Evolutionary conservation across 1,140 invertebrate genomes (phyloP).

Genomic region (Adelges cooleyi): DNA sequence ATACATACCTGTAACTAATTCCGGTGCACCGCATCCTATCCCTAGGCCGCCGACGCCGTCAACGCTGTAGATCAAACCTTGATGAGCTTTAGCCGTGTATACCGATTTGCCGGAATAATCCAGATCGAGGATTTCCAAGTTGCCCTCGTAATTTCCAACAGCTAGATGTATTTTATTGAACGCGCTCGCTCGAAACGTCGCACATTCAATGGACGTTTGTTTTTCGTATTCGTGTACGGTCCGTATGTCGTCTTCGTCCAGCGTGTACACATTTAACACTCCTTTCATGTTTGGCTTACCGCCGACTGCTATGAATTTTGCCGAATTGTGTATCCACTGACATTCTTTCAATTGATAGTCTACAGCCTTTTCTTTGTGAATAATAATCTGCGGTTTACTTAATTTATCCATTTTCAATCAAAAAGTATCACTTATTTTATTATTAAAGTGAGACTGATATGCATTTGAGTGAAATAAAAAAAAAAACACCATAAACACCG

Average conservation of each 20-base stretch:
- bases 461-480: no score
- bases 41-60: conserved; percentile 82
- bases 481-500: no score
- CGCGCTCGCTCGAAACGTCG: conserved; percentile 78
- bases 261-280: conserved; percentile 75
- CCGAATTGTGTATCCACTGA: conserved; percentile 89
- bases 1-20: conserved; percentile 88
- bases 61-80: conserved; percentile 80
- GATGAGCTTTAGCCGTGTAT: conserved; percentile 74
- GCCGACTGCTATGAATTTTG: conserved; percentile 81
- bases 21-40: conserved; percentile 76
- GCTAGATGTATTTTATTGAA: conserved; percentile 68
- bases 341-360: conserved; percentile 80
- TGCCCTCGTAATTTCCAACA: conserved; percentile 83
- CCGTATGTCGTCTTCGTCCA: conserved; percentile 57
- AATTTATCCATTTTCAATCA: conserved; percentile 31
- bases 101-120: conserved; percentile 61
- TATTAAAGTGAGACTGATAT: no score
- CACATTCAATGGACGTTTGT: conserved; percentile 78
- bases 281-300: conserved; percentile 71
- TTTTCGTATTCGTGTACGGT: conserved; percentile 63
- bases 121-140: conserved; percentile 69
- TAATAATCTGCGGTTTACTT: conserved; percentile 76
- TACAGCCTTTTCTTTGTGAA: conserved; percentile 69
- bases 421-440: no score